Conservation (phyloP, 2,113 vertebrate genomes). For the Puma concolor region DNA sequence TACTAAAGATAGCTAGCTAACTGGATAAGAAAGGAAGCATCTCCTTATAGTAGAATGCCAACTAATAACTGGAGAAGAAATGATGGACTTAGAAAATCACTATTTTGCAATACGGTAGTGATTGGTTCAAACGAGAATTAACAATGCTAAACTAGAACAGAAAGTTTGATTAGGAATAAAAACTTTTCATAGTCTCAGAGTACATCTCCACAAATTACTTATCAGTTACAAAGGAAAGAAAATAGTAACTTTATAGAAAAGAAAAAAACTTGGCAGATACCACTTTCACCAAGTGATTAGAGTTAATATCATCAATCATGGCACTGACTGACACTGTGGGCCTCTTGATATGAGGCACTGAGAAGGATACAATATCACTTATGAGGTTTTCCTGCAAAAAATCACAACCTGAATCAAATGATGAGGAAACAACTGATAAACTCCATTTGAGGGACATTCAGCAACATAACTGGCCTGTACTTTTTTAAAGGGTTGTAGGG, state of each 20-base stretch:
- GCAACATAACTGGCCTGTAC: background rate
- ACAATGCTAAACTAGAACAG: background rate
- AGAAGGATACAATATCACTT: background rate
- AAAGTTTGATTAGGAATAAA: background rate
- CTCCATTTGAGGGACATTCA: background rate
- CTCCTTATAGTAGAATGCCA: background rate
- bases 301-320: background rate
- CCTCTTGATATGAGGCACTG: background rate
- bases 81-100: background rate
- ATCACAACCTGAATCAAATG: background rate
- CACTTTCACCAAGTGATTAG: conserved; percentile 13
- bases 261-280: background rate
- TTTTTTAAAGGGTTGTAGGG: background rate
- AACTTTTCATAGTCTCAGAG: background rate
- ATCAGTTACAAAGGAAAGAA: conserved; percentile 1
- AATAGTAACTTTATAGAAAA: background rate
- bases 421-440: background rate
- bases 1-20: background rate
- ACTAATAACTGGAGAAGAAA: background rate
- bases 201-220: background rate
- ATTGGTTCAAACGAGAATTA: background rate
- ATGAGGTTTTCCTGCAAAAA: background rate
- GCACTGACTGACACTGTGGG: background rate
- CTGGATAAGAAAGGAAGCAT: background rate
- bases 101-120: background rate